These are phyloP conservation scores for Eudyptes chrysolophus DNA, from an alignment of 2,113 vertebrate species.

Conservation along the genomic window DNA sequence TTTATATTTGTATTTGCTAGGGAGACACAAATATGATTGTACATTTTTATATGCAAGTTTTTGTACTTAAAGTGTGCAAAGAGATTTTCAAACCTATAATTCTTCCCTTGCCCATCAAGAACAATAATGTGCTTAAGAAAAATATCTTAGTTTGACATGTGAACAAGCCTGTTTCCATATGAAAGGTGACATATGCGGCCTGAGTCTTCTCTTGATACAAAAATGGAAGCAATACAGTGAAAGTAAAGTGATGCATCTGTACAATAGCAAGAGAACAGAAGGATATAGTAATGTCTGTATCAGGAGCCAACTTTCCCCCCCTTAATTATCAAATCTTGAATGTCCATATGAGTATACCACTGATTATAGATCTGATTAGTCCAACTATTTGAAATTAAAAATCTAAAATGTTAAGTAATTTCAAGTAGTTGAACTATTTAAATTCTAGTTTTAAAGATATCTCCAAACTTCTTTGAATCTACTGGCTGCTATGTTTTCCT, in stretches of 20 bases:
- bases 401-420: neutral
- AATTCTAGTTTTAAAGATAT: neutral
- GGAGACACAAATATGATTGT: neutral
- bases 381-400: neutral
- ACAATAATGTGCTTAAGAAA: neutral
- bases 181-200: fast-evolving
- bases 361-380: neutral
- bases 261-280: neutral
- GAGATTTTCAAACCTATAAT: neutral
- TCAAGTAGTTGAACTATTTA: neutral
- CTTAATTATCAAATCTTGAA: neutral
- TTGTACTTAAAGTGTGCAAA: neutral
- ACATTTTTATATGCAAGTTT: neutral
- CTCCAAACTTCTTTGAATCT: neutral
- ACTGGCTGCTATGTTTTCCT: neutral
- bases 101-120: neutral
- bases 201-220: neutral
- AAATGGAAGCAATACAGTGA: neutral
- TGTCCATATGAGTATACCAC: neutral
- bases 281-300: neutral
- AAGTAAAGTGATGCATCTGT: neutral
- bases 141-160: neutral
- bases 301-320: neutral
- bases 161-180: neutral
- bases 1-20: neutral